phyloP scores from a whole-genome alignment of 2,113 vertebrate genomes.

The Poecilia latipinna region DNA sequence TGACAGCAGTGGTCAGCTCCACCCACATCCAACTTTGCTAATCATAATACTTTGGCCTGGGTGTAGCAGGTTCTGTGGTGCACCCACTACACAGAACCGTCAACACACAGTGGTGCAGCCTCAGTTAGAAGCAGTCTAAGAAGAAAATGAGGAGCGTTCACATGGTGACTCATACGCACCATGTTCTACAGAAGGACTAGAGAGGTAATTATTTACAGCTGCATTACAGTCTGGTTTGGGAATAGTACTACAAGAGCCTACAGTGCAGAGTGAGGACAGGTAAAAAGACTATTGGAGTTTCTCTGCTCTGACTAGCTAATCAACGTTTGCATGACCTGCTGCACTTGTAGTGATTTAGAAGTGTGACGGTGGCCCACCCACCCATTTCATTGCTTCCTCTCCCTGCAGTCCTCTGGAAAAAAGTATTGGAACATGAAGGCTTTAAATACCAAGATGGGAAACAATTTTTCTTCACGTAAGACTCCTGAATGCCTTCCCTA shows the following conservation, averaged over 20 bases:
- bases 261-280: not conserved
- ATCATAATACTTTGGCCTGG: not conserved
- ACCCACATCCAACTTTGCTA: not conserved
- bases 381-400: not conserved
- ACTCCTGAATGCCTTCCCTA: not conserved
- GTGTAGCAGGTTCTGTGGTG: not conserved
- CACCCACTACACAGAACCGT: not conserved
- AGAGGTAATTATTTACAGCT: not conserved
- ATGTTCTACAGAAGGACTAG: not conserved
- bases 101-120: too few relatives aligned
- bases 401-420: not conserved
- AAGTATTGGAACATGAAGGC: not conserved
- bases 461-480: not conserved
- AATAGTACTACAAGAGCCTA: not conserved
- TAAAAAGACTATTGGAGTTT: not conserved
- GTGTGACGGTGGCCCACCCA: not conserved
- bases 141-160: not conserved
- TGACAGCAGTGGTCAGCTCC: too few relatives aligned
- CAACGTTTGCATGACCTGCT: not conserved
- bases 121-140: too few relatives aligned
- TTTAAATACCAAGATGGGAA: not conserved
- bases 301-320: not conserved
- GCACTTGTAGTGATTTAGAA: not conserved
- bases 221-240: not conserved
- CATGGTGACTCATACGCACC: not conserved